phyloP scores from a whole-genome alignment of 2,113 vertebrate genomes.

The Neogobius melanostomus region DNA sequence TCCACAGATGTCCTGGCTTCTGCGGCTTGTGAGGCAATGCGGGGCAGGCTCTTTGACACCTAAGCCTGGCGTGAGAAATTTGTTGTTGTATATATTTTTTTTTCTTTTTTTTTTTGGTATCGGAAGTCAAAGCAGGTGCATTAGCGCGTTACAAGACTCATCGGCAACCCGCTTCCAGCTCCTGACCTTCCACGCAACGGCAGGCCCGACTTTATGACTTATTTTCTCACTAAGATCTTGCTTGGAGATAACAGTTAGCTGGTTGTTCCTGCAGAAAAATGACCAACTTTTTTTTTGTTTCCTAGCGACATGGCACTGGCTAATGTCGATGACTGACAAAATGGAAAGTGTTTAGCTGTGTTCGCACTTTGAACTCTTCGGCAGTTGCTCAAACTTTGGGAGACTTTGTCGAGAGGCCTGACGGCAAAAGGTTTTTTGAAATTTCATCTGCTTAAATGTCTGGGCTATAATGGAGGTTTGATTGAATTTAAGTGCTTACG shows the following conservation, averaged over 20 bases:
- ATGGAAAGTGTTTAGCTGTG: conserved; percentile 22
- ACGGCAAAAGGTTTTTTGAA: not conserved
- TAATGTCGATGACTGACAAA: conserved; percentile 8
- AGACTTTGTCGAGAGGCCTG: not conserved
- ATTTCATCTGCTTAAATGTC: too few relatives aligned
- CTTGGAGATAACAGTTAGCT: conserved; percentile 20
- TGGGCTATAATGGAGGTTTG: too few relatives aligned
- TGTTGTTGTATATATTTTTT: not conserved
- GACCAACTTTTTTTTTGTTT: conserved; percentile 2
- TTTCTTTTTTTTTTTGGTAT: conserved; percentile 18
- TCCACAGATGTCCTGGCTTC: conserved; percentile 76
- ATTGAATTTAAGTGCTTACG: too few relatives aligned
- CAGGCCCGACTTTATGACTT: conserved; percentile 7
- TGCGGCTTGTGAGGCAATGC: conserved; percentile 57
- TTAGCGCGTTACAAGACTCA: conserved; percentile 45
- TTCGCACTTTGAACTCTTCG: conserved; percentile 1
- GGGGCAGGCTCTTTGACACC: conserved; percentile 56
- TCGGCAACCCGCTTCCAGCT: conserved; percentile 49
- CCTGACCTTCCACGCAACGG: conserved; percentile 49
- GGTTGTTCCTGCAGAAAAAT: conserved; percentile 49
- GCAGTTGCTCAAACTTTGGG: conserved; percentile 6
- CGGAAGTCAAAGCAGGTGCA: conserved; percentile 61
- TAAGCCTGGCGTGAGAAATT: conserved; percentile 56
- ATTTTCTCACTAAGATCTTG: conserved; percentile 14
- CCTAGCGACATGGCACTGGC: conserved; percentile 18